These are phyloP conservation scores for Crotalus horridus DNA, from an alignment of 2,113 vertebrate genomes.

Conservation along the genomic window DNA sequence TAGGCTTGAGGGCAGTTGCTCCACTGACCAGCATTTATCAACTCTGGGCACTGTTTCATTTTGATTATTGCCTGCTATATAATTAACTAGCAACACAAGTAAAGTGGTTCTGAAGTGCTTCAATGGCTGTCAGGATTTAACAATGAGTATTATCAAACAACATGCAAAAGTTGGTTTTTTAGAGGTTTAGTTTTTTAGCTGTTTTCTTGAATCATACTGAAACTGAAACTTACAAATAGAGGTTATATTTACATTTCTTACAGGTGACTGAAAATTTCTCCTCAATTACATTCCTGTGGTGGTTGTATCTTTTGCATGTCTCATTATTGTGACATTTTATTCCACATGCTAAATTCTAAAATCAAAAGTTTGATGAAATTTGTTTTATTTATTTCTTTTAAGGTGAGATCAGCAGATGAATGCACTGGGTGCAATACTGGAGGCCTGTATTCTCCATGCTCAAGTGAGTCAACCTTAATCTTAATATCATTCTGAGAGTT, in stretches of 20 bases:
- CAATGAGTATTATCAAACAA: neutral
- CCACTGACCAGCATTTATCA: neutral
- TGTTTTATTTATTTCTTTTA: neutral
- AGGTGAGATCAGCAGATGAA: slow-evolving; percentile 9
- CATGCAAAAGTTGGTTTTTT: neutral
- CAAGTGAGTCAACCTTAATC: neutral
- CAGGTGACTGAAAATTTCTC: neutral
- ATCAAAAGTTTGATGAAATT: slow-evolving; percentile 13
- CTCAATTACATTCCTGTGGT: neutral
- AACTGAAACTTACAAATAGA: neutral
- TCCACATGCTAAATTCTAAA: neutral
- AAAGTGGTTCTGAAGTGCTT: neutral
- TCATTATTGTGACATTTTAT: neutral
- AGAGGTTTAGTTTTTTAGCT: neutral
- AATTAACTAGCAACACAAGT: neutral
- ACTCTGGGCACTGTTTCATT: neutral
- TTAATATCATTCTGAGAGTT: slow-evolving; percentile 16
- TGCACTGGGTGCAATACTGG: neutral
- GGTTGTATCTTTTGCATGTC: neutral
- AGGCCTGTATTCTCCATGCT: neutral
- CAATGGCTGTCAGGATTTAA: neutral
- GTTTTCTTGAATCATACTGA: neutral
- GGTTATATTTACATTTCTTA: neutral
- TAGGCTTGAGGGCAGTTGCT: neutral
- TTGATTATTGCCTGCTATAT: neutral